These are phyloP conservation scores for Nothocercus nigrocapillus DNA, from an alignment of 2,113 vertebrate species.

Conservation along the genomic window DNA sequence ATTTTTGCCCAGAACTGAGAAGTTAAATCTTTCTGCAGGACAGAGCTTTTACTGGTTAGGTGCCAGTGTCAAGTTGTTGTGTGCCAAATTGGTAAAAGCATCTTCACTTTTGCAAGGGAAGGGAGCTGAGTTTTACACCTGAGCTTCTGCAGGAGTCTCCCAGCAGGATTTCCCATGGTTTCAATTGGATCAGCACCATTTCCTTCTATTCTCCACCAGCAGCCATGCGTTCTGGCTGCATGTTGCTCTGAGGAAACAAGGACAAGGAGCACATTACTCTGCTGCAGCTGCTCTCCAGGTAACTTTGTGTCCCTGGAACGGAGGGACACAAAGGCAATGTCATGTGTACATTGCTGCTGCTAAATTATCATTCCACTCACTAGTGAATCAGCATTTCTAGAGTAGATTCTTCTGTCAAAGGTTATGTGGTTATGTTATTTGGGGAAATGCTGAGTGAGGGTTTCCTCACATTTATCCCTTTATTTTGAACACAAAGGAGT, in stretches of 20 bases:
- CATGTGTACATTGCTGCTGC: neutral
- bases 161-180: neutral
- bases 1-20: neutral
- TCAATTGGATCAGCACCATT: neutral
- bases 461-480: neutral
- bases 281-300: neutral
- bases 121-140: neutral
- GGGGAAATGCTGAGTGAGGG: constrained; percentile 1
- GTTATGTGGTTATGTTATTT: neutral
- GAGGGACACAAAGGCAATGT: neutral
- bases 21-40: neutral
- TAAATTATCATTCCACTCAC: neutral
- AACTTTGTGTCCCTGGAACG: neutral
- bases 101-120: neutral
- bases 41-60: neutral
- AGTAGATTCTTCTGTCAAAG: constrained; percentile 9
- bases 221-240: accelerated
- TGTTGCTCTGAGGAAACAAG: neutral
- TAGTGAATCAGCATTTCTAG: constrained; percentile 17
- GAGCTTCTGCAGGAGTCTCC: neutral
- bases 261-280: neutral
- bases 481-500: neutral
- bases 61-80: neutral
- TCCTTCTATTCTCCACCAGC: neutral
- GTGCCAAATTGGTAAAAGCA: neutral